These are phyloP conservation scores for Papilio elwesi DNA, from an alignment of 2,888 invertebrate species.

Conservation along the genomic window DNA sequence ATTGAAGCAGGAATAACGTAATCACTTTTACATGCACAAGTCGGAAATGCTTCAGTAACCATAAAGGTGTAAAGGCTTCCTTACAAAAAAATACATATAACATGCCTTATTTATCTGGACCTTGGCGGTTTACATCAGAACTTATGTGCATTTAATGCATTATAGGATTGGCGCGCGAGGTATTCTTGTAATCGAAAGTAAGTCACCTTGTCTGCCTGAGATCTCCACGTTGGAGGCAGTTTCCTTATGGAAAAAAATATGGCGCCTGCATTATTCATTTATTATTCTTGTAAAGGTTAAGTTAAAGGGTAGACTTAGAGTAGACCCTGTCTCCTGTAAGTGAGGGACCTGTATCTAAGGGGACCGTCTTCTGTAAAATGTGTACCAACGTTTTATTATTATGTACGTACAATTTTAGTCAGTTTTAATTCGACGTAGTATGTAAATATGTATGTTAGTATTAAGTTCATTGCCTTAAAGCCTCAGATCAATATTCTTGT, in stretches of 20 bases:
- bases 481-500: too few species aligned
- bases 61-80: neutral
- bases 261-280: neutral
- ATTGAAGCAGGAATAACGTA: neutral
- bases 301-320: too few species aligned
- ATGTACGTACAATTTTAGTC: too few species aligned
- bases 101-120: slow-evolving; percentile 3
- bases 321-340: too few species aligned
- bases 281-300: neutral
- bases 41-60: neutral
- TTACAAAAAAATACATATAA: slow-evolving; percentile 3
- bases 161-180: slow-evolving; percentile 23
- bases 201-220: slow-evolving; percentile 34
- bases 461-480: too few species aligned
- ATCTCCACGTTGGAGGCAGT: slow-evolving; percentile 5
- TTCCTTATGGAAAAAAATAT: slow-evolving; percentile 32
- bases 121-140: slow-evolving; percentile 2
- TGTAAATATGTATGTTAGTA: too few species aligned
- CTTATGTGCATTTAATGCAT: slow-evolving; percentile 1
- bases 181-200: slow-evolving; percentile 34
- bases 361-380: too few species aligned
- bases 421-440: too few species aligned
- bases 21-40: neutral
- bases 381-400: too few species aligned
- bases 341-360: too few species aligned